These are phyloP conservation scores for Pemphredon lugubris DNA, from an alignment of 2,888 invertebrate species.

Conservation along the genomic window DNA sequence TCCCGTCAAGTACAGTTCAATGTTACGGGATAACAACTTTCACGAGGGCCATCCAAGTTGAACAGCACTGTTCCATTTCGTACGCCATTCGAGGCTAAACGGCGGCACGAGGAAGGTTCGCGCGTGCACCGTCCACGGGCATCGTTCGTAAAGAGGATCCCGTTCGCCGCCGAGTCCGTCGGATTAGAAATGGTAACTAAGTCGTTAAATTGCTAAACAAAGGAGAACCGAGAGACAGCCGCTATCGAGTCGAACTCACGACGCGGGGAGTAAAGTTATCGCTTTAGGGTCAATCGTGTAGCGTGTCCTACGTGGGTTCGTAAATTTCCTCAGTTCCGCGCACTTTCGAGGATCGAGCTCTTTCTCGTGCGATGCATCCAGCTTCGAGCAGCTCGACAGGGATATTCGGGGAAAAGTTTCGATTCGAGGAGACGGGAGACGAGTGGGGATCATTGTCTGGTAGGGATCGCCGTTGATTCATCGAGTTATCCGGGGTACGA, in stretches of 20 bases:
- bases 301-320: not conserved
- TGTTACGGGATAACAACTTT: conserved; percentile 46
- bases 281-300: conserved; percentile 28
- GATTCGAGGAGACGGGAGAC: not conserved
- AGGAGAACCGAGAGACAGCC: conserved; percentile 39
- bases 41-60: conserved; percentile 48
- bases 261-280: conserved; percentile 34
- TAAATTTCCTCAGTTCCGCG: not conserved
- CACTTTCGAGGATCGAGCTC: not conserved
- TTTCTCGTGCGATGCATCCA: not conserved
- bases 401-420: not conserved
- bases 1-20: conserved; percentile 38
- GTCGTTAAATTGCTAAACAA: conserved; percentile 61
- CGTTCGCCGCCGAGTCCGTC: conserved; percentile 51
- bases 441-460: no score
- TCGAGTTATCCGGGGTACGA: no score
- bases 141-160: conserved; percentile 46
- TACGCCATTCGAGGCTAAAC: conserved; percentile 16
- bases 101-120: conserved; percentile 21
- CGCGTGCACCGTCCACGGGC: conserved; percentile 17
- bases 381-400: not conserved
- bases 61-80: conserved; percentile 36
- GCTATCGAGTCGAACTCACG: conserved; percentile 38
- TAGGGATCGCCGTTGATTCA: no score
- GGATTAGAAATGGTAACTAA: conserved; percentile 64